Conservation (phyloP, 2,113 vertebrate genomes). For the Beaufortia kweichowensis region DNA sequence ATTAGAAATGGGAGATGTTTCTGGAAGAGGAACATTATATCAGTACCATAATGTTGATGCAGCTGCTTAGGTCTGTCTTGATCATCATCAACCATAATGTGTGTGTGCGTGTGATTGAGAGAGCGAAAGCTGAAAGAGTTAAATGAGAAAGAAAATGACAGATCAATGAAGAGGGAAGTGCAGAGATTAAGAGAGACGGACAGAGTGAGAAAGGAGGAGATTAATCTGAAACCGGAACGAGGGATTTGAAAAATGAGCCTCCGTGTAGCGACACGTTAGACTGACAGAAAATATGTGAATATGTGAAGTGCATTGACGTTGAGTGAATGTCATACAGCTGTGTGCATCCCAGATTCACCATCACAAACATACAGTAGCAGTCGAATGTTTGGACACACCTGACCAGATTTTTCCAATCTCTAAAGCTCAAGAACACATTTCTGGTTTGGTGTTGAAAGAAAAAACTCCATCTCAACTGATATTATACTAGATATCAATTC, state of each 20-base stretch:
- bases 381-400: neutral
- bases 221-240: conserved; percentile 54
- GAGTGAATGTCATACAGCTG: conserved; percentile 51
- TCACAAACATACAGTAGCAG: neutral
- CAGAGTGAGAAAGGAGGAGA: conserved; percentile 28
- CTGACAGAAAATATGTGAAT: conserved; percentile 50
- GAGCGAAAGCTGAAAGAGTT: neutral
- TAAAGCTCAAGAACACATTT: too few species aligned
- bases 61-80: conserved; percentile 52
- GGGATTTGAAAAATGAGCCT: conserved; percentile 55
- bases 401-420: neutral
- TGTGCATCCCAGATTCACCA: conserved; percentile 16
- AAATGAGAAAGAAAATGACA: neutral
- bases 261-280: conserved; percentile 35
- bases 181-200: conserved; percentile 3
- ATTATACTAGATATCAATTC: too few species aligned
- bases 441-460: too few species aligned
- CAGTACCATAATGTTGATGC: conserved; percentile 61
- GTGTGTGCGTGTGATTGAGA: neutral
- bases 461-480: too few species aligned
- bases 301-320: conserved; percentile 35
- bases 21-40: conserved; percentile 52
- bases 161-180: neutral
- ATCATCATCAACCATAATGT: conserved; percentile 48
- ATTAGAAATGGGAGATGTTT: conserved; percentile 67